These are phyloP conservation scores for Drosophila cardini DNA, from an alignment of 1,140 invertebrate genomes.

Conservation along the genomic window DNA sequence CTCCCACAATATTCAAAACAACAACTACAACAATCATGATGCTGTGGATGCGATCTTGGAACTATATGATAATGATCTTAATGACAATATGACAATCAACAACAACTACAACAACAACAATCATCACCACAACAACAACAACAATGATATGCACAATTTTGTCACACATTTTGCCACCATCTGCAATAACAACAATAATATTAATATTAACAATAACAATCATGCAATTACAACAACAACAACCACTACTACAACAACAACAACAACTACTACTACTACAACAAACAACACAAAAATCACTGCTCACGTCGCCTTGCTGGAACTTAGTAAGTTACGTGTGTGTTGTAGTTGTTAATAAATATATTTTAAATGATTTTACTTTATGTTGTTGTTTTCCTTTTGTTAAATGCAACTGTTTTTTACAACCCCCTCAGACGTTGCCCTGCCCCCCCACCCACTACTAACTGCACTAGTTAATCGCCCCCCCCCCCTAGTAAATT, in stretches of 20 bases:
- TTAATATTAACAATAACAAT: slow-evolving; percentile 38
- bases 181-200: slow-evolving; percentile 52
- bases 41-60: slow-evolving; percentile 55
- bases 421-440: slow-evolving; percentile 6
- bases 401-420: slow-evolving; percentile 28
- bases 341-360: slow-evolving; percentile 65
- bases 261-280: slow-evolving; percentile 58
- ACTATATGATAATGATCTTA: slow-evolving; percentile 46
- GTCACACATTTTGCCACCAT: slow-evolving; percentile 69
- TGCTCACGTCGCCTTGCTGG: slow-evolving; percentile 77
- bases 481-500: neutral
- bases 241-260: slow-evolving; percentile 63
- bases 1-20: slow-evolving; percentile 61
- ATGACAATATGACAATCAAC: slow-evolving; percentile 48
- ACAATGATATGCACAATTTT: slow-evolving; percentile 63
- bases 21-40: slow-evolving; percentile 49
- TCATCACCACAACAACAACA: slow-evolving; percentile 29
- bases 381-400: slow-evolving; percentile 19
- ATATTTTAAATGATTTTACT: slow-evolving; percentile 26
- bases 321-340: slow-evolving; percentile 81
- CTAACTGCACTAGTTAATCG: slow-evolving; percentile 30
- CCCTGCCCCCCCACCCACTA: slow-evolving; percentile 7
- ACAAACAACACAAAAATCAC: slow-evolving; percentile 71
- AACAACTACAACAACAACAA: slow-evolving; percentile 26
- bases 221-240: slow-evolving; percentile 51